A percentile compares a stretch with the other conserved stretches of the same genome.
These are phyloP conservation scores for Drosophila mimica DNA, from an alignment of 2,888 invertebrate genomes.

Conservation along the genomic window DNA sequence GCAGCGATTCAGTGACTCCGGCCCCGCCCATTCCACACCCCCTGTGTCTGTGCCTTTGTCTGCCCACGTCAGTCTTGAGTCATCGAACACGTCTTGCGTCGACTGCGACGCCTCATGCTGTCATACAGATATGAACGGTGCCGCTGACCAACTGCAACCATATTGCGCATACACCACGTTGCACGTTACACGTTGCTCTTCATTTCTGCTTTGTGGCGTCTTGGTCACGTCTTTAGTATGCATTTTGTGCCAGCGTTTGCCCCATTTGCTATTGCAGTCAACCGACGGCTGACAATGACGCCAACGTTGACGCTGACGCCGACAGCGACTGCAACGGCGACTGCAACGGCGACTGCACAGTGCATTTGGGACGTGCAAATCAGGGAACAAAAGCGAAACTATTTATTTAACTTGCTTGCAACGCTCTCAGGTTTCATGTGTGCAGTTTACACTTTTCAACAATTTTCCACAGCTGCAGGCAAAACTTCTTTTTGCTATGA, in stretches of 20 bases:
- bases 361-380: slow-evolving; percentile 52
- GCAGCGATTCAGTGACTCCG: slow-evolving; percentile 15
- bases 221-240: slow-evolving; percentile 73
- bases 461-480: not conserved
- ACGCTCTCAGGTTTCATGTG: slow-evolving; percentile 26
- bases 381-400: slow-evolving; percentile 33
- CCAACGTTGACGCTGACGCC: not conserved
- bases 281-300: slow-evolving; percentile 15
- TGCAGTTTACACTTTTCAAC: not conserved
- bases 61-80: slow-evolving; percentile 38
- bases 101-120: slow-evolving; percentile 37
- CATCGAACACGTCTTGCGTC: slow-evolving; percentile 62
- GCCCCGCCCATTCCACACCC: not conserved
- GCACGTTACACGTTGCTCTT: slow-evolving; percentile 50
- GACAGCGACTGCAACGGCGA: not conserved
- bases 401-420: slow-evolving; percentile 25
- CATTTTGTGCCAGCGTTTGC: slow-evolving; percentile 58
- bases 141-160: slow-evolving; percentile 51
- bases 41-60: slow-evolving; percentile 9
- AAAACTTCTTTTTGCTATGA: not conserved
- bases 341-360: slow-evolving; percentile 19
- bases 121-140: slow-evolving; percentile 41
- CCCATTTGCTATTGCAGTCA: slow-evolving; percentile 48
- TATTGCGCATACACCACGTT: slow-evolving; percentile 72
- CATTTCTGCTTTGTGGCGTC: slow-evolving; percentile 44